Conservation (phyloP, 2,797 vertebrate species). For the Notamacropus eugenii region DNA sequence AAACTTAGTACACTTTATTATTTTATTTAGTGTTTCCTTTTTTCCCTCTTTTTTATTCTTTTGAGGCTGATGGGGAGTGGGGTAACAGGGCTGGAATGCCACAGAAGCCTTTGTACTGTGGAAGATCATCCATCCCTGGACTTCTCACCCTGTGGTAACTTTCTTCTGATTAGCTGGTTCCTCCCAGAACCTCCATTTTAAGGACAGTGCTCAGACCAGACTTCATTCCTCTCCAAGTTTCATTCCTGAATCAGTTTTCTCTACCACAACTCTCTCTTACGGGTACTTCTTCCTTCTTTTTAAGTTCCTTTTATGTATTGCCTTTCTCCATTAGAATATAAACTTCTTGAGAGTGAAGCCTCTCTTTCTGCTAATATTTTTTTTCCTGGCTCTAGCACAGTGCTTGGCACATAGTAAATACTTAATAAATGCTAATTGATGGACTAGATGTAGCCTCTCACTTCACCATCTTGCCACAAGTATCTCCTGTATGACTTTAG, state of each 20-base stretch:
- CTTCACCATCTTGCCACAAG: not conserved
- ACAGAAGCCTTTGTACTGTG: not conserved
- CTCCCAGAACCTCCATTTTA: not conserved
- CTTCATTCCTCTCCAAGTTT: not conserved
- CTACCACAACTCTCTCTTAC: not conserved
- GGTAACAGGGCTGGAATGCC: no score
- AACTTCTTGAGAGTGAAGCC: not conserved
- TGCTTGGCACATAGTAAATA: not conserved
- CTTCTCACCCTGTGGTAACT: not conserved
- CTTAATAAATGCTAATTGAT: not conserved
- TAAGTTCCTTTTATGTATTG: not conserved
- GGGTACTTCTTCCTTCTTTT: not conserved
- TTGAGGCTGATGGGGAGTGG: not conserved
- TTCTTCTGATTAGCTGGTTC: not conserved
- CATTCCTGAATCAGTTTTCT: not conserved
- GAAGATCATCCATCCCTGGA: not conserved
- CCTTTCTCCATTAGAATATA: not conserved
- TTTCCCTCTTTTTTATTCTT: not conserved
- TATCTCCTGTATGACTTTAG: not conserved
- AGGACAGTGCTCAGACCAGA: not conserved
- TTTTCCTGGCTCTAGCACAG: no score
- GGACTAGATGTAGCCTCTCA: not conserved
- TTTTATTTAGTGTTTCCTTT: not conserved
- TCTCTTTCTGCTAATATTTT: not conserved
- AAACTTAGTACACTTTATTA: not conserved